phyloP scores from a whole-genome alignment of 2,797 vertebrate species.

The Hybognathus amarus region DNA sequence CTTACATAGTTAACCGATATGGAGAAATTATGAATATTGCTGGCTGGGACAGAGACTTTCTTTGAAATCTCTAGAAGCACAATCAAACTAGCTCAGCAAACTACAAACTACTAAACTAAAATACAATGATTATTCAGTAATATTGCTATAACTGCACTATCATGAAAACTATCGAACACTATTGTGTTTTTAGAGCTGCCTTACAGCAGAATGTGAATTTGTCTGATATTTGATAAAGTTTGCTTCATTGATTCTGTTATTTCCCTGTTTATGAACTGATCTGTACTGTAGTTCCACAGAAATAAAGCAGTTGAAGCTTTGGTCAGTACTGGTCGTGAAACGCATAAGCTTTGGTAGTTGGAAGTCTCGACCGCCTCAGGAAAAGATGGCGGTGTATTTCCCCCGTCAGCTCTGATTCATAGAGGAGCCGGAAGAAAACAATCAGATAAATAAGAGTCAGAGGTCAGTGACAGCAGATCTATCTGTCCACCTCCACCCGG shows the following conservation, averaged over 20 bases:
- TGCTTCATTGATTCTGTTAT: neutral
- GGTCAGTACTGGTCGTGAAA: neutral
- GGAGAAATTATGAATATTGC: no score
- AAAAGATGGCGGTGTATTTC: neutral
- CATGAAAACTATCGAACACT: neutral
- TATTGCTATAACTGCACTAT: no score
- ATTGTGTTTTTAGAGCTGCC: neutral
- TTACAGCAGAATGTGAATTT: neutral
- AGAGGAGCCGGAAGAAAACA: slow-evolving; percentile 48
- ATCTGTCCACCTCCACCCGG: slow-evolving; percentile 48
- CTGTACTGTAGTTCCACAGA: neutral
- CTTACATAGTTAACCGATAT: no score
- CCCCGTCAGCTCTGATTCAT: slow-evolving; percentile 52
- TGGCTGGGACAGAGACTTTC: no score
- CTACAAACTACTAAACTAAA: neutral
- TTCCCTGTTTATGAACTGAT: neutral
- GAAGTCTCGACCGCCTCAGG: neutral
- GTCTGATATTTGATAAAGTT: neutral
- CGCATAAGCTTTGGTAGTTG: neutral
- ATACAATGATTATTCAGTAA: no score
- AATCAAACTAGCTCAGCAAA: neutral
- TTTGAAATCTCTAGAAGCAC: neutral
- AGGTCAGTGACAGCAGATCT: slow-evolving; percentile 51
- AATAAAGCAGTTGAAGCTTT: neutral
- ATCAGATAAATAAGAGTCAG: slow-evolving; percentile 70